Percentiles rank a stretch among this genome's conserved stretches.
Evolutionary conservation across 2,113 vertebrate genomes (phyloP).

Genomic region (Pelecanus crispus): DNA sequence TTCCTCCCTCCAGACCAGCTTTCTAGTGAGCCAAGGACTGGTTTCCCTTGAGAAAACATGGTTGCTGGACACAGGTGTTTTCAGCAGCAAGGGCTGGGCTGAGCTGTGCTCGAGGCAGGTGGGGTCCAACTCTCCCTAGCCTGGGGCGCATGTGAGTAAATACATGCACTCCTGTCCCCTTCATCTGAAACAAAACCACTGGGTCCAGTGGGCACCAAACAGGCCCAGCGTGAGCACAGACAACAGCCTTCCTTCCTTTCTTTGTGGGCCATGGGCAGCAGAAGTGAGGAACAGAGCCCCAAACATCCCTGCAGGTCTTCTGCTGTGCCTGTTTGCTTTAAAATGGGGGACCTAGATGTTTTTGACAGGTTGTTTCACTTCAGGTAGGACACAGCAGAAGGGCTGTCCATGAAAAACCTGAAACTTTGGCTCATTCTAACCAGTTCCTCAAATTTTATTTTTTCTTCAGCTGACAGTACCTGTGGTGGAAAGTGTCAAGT

Average conservation of each 20-base stretch:
- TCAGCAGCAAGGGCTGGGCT: background rate
- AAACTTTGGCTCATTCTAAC: background rate
- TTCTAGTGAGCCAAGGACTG: background rate
- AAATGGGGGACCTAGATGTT: background rate
- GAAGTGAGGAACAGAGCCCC: background rate
- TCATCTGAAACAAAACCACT: background rate
- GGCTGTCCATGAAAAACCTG: background rate
- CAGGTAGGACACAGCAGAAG: background rate
- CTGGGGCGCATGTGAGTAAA: background rate
- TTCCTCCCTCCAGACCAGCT: accelerated
- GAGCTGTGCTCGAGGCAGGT: background rate
- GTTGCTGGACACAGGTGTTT: background rate
- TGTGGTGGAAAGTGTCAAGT: slow-evolving; percentile 37
- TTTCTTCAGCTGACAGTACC: slow-evolving; percentile 23
- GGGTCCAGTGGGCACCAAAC: background rate
- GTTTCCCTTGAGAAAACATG: background rate
- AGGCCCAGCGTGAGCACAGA: background rate
- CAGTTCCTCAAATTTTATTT: slow-evolving; percentile 23
- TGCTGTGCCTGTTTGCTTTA: background rate
- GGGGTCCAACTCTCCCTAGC: background rate
- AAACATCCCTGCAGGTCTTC: background rate
- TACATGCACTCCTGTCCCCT: background rate
- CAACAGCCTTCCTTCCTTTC: background rate
- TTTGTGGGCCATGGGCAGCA: background rate
- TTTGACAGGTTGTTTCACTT: background rate